phyloP scores from a whole-genome alignment of 2,113 vertebrate species.

The Fukomys damarensis region DNA sequence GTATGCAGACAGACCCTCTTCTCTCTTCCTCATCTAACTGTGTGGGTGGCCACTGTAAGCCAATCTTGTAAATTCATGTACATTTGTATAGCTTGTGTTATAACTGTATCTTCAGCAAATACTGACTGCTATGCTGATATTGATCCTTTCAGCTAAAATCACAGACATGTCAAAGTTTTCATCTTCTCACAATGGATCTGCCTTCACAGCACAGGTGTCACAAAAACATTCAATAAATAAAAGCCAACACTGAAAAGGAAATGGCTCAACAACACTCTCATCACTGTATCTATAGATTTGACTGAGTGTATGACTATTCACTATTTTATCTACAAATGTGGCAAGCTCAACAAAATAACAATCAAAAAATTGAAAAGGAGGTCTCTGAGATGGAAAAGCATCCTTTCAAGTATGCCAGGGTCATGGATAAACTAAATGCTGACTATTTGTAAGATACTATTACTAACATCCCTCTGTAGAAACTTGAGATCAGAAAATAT shows the following conservation, averaged over 20 bases:
- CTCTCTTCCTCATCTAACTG: no score
- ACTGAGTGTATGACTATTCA: not conserved
- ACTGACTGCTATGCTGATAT: no score
- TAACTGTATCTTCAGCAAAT: no score
- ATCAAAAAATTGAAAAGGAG: not conserved
- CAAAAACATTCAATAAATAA: not conserved
- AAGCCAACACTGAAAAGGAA: not conserved
- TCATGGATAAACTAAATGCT: not conserved
- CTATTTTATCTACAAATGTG: not conserved
- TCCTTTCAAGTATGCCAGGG: not conserved
- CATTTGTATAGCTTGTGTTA: no score
- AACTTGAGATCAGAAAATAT: not conserved
- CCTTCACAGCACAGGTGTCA: not conserved
- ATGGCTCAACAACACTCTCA: not conserved
- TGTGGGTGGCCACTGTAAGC: no score
- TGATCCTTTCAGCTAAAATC: not conserved
- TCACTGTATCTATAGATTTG: not conserved
- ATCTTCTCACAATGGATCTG: not conserved
- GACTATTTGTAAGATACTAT: not conserved
- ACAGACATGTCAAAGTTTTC: not conserved
- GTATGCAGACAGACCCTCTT: no score
- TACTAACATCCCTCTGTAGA: not conserved
- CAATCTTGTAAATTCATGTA: no score
- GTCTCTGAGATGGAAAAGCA: not conserved
- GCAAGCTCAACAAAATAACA: not conserved